phyloP scores from a whole-genome alignment of 53 echinoderm and acorn worm genomes.

The Mesocentrotus franciscanus region DNA sequence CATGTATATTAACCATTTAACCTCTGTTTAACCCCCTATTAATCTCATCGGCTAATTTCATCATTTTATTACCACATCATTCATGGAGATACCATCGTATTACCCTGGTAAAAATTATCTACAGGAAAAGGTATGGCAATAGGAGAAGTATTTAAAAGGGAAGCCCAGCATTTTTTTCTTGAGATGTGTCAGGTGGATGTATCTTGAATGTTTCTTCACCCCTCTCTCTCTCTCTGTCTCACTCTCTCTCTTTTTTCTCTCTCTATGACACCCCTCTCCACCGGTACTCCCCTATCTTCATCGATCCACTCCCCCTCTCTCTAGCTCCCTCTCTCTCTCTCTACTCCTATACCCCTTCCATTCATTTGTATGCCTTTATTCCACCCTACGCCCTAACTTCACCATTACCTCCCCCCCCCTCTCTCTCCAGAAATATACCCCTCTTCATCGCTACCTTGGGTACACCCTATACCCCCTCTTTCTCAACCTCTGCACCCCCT shows the following conservation, averaged over 20 bases:
- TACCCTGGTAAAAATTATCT: not conserved
- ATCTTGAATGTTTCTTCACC: not conserved
- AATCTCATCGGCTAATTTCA: not conserved
- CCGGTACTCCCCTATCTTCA: not conserved
- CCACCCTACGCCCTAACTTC: not conserved
- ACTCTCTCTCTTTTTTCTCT: not conserved
- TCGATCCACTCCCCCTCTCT: not conserved
- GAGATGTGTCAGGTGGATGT: not conserved
- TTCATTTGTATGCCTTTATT: not conserved
- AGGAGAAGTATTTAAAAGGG: not conserved
- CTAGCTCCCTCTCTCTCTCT: not conserved
- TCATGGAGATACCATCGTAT: not conserved
- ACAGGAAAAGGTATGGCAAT: slow-evolving; percentile 40
- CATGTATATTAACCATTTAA: not conserved
- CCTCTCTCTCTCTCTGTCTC: not conserved
- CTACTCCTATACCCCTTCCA: too few relatives aligned
- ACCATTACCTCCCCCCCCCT: not conserved
- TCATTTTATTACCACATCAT: not conserved
- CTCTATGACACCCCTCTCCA: not conserved
- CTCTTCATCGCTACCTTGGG: too few relatives aligned
- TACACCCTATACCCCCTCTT: too few relatives aligned
- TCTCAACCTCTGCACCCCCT: too few relatives aligned
- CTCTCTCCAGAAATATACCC: too few relatives aligned
- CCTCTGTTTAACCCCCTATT: not conserved
- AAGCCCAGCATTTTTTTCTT: not conserved